phyloP scores from a whole-genome alignment of 2,113 vertebrate species.

The Myiagra hebetior region DNA sequence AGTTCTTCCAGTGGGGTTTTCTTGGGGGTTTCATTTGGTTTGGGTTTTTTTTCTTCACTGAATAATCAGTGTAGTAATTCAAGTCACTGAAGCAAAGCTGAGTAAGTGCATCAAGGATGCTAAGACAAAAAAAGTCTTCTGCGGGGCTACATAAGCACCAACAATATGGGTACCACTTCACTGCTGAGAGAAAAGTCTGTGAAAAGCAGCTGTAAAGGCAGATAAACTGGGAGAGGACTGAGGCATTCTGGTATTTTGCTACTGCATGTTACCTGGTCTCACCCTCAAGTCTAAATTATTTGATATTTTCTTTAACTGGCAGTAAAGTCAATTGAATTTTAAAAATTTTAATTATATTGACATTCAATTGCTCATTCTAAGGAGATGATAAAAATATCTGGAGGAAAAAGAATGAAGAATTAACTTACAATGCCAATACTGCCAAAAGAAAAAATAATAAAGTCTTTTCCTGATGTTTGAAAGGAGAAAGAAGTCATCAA shows the following conservation, averaged over 20 bases:
- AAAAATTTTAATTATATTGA: not conserved
- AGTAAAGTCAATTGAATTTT: not conserved
- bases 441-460: not conserved
- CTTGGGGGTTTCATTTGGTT: not conserved
- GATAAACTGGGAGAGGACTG: not conserved
- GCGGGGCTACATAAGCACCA: not conserved
- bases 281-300: not conserved
- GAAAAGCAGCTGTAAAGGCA: not conserved
- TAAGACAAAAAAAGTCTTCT: not conserved
- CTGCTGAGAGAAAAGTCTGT: not conserved
- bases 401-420: not conserved
- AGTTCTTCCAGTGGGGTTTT: not conserved
- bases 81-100: not conserved
- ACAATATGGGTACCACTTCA: not conserved
- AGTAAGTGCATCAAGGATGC: not conserved
- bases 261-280: not conserved
- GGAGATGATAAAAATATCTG: not conserved
- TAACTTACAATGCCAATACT: not conserved
- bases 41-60: not conserved
- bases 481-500: not conserved
- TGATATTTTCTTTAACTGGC: not conserved
- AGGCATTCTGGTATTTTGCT: not conserved
- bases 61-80: not conserved
- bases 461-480: not conserved
- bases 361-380: slow-evolving; percentile 37